Base-by-base conservation (phyloP, 2,113 vertebrate genomes). In the Zingel zingel region DNA sequence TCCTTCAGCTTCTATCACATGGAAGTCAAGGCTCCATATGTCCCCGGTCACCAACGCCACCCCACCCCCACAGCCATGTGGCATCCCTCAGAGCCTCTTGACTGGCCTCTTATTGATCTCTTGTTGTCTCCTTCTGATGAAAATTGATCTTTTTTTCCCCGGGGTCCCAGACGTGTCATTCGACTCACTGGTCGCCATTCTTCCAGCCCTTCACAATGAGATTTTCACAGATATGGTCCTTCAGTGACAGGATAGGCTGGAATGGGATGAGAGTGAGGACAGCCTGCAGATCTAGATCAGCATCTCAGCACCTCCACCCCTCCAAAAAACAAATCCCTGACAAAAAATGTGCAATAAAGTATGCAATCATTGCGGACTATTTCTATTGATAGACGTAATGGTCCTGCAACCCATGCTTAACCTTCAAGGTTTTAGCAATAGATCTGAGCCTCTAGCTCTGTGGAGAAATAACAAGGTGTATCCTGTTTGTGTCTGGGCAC, bases 111-210 rank as follows among this genome's bases (percentile, higher is more conserved):
- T 85, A 96, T 97, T 94, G 96, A 97, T 96, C 79, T 45, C n/a
- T 63, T 77, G 88, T 92, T 91, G 82, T 95, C 90, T 88, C 51
- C 65, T 79, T 85, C 75, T 94, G 94, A 95, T 95, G 95, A 91
- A 93, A 92, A 97, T 96, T 84, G 96, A 97, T 97, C 94, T 93
- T 88, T 77, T 89, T 90, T 76, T 51, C 82, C 92, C 90, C 74
- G 82, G 92, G 91, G 93, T 79, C 43, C 3, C 86, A 36, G 89
- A 77, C 33, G 69, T 94, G 91, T 96, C 95, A 94, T 95, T 93
- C 92, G 92, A 94, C 84, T 93, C 93, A 88, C 89, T 95, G 95
- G 93, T 92, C 92, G 92, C 87, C 68, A 81, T 94, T 86, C 79
- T 70, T 70, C 54, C 36, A 56, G 47, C 39, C 65, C 91, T 87